Evolutionary conservation across 2,888 invertebrate genomes (phyloP), one percentile per base, ranked within the genome.

Genomic region (Calameuta pallipes): DNA sequence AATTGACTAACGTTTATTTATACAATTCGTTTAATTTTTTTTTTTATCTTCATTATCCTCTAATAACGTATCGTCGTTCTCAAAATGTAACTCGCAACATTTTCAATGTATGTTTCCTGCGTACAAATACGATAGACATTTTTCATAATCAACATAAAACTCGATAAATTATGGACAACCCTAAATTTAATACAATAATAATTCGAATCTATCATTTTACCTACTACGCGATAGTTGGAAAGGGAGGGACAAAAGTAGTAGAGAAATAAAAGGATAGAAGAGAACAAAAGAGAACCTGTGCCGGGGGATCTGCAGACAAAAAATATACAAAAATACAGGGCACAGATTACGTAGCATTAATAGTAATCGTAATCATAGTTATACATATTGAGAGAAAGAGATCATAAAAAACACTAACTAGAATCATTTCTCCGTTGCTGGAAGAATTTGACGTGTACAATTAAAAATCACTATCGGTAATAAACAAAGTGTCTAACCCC

Each of bases 381-480:
- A 84, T 90, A 87, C 86, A 88, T 88, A 87, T 87, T 89, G 88
- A 90, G 90, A 90, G 89, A 90, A 90, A 91, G 91, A 91, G 91
- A 91, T 91, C 91, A 91, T 91, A 91, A 91, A 91, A 91, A 90
- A 90, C 91, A 89, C 91, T 91, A 91, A 91, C 91, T 91, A 91
- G 89, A 90, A 90, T 91, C 88, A 89, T 90, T 86, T 87, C 85
- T 85, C 83, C 85, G 79, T 82, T 82, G 78, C 82, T 86, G 87
- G 87, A 87, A 87, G 87, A 87, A 81, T 79, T 79, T 69, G 85
- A 88, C 86, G 82, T 82, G 85, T 86, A 88, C 84, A 91, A 89
- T 88, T 90, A 89, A 89, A 89, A 87, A 88, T 90, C 88, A 87
- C 90, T 89, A 90, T 87, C 74, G 82, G 85, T 87, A 88, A 85